Evolutionary conservation across 2,888 invertebrate species (phyloP).

Genomic region (Arge pagana): DNA sequence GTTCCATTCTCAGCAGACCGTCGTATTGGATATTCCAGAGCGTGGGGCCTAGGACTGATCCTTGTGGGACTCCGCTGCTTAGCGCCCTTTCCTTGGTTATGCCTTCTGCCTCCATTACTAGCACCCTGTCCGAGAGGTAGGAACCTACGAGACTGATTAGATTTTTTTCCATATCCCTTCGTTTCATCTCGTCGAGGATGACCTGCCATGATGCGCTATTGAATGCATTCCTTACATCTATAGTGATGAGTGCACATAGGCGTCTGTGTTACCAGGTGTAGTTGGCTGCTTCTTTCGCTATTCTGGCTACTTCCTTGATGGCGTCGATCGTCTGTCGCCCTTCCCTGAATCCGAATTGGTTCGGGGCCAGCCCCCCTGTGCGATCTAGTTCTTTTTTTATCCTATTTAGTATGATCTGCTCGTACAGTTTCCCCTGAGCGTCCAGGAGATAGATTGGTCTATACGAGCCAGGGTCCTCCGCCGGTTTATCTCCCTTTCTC

Average conservation of each 20-base stretch:
- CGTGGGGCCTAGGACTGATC: conserved; percentile 28
- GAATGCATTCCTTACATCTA: conserved; percentile 34
- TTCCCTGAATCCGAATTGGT: conserved; percentile 24
- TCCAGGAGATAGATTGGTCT: conserved; percentile 27
- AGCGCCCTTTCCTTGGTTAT: conserved; percentile 22
- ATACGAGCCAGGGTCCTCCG: conserved; percentile 18
- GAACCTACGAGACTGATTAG: conserved; percentile 26
- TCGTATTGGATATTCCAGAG: conserved; percentile 26
- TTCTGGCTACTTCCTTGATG: conserved; percentile 21
- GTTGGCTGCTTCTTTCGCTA: conserved; percentile 10
- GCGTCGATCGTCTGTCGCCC: conserved; percentile 26
- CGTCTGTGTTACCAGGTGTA: not conserved
- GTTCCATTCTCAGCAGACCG: not conserved
- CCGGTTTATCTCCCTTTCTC: conserved; percentile 21
- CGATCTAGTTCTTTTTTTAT: conserved; percentile 12
- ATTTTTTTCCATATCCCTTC: conserved; percentile 21
- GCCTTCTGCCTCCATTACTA: conserved; percentile 29
- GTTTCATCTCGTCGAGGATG: conserved; percentile 24
- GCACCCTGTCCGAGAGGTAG: conserved; percentile 29
- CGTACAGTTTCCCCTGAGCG: conserved; percentile 23
- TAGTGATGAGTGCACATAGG: conserved; percentile 1
- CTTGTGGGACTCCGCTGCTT: conserved; percentile 29
- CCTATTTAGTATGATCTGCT: conserved; percentile 24
- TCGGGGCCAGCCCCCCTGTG: conserved; percentile 11
- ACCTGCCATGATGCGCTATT: conserved; percentile 33